Evolutionary conservation across 1,140 invertebrate genomes (phyloP), one percentile per base, ranked within the genome.

Genomic region (Hetaerina americana): DNA sequence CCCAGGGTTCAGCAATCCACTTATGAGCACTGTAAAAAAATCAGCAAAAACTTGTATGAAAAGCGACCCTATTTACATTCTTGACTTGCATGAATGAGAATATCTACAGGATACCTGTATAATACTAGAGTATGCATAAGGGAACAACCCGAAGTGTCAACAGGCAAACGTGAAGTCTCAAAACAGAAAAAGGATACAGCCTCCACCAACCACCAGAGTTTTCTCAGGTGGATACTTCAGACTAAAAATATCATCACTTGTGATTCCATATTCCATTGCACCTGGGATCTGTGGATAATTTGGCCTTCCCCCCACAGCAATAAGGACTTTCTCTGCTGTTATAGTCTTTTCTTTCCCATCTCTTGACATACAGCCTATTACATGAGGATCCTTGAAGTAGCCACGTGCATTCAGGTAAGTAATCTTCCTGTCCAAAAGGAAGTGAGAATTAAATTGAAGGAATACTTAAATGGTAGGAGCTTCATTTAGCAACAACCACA

Each of bases 181-280:
- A n/a, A n/a, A n/a, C n/a, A n/a, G n/a, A n/a, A n/a, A 81, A 87
- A 87, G 85, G 85, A 88, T 88, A 90, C 89, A 98, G 77, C 94
- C 94, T 78, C 94, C 96, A 66, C 97, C 97, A 71, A 99, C 86
- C 28, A 96, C 86, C 8, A 98, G 84, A 0, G 97, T 99, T 81
- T 96, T 98, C 67, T 96, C 97, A 6, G 97, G 97, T 70, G 89
- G 85, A 69, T 89, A 86, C 0, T 87, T 79, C 73, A 98, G 83
- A 75, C 94, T 96, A 84, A 99, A 99, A 69, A 99, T 87, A 81
- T 99, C 97, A 83, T 99, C 97, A 80, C 95, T 98, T 66, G 91
- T 95, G 74, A 99, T 97, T 72, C 91, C 91, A 80, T 90, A 90
- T 80, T 99, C 94, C 12, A 89, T 77, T 26, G 92, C 94, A 40